Evolutionary conservation across 1,140 invertebrate species (phyloP).

Genomic region (Ctenoplectra terminalis): DNA sequence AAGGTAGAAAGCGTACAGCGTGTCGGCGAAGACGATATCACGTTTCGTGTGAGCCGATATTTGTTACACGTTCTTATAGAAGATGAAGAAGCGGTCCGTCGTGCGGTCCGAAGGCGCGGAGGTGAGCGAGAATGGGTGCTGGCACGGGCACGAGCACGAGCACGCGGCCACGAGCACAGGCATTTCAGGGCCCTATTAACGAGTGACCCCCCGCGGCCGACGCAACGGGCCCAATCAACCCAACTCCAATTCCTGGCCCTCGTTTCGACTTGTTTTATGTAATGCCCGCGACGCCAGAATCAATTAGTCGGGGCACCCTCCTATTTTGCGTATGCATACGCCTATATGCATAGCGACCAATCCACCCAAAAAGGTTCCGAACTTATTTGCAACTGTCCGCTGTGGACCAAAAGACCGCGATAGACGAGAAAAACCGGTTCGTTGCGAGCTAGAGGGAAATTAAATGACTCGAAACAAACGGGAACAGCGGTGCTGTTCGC

Average conservation of each 20-base stretch:
- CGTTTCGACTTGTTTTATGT: constrained; percentile 72
- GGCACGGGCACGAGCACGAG: background rate
- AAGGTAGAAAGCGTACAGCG: constrained; percentile 53
- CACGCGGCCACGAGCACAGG: constrained; percentile 3
- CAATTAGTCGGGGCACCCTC: constrained; percentile 72
- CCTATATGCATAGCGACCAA: constrained; percentile 60
- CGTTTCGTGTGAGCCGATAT: constrained; percentile 70
- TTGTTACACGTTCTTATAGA: constrained; percentile 69
- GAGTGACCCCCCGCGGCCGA: constrained; percentile 66
- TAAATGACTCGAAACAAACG: constrained; percentile 63
- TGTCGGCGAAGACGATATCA: constrained; percentile 65
- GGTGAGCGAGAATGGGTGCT: background rate
- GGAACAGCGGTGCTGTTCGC: constrained; percentile 36
- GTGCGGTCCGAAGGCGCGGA: constrained; percentile 25
- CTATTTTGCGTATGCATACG: constrained; percentile 70
- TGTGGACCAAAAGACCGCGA: constrained; percentile 20
- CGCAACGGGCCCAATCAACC: constrained; percentile 67
- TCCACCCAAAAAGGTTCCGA: constrained; percentile 41
- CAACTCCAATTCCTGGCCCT: constrained; percentile 57
- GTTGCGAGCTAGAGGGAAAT: constrained; percentile 62
- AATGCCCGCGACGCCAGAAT: constrained; percentile 73
- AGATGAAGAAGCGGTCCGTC: constrained; percentile 66
- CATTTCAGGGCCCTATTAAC: constrained; percentile 72
- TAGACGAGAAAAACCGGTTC: constrained; percentile 64
- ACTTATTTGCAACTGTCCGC: constrained; percentile 70